Conservation (phyloP, 2,113 vertebrate species). For the Serilophus lunatus region DNA sequence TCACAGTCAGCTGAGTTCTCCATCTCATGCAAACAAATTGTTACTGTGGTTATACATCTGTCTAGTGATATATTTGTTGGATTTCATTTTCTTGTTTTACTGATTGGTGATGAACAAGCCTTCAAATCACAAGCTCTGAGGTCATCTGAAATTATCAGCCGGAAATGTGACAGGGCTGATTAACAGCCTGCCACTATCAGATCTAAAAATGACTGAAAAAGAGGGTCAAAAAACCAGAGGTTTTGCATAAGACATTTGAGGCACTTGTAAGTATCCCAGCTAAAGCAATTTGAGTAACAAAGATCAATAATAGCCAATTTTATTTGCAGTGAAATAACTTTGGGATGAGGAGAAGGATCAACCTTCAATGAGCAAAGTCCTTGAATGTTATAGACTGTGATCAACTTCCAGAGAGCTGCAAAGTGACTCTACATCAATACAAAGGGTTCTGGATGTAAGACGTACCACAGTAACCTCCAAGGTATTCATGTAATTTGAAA, state of each 20-base stretch:
- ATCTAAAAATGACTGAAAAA: background rate
- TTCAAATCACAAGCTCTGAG: background rate
- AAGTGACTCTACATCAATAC: rapidly evolving
- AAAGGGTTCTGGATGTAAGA: background rate
- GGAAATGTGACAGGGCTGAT: background rate
- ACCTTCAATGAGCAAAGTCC: background rate
- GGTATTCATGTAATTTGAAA: rapidly evolving
- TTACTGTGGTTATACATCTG: background rate
- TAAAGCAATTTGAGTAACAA: background rate
- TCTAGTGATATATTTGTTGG: background rate
- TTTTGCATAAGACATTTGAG: background rate
- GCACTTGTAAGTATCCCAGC: background rate
- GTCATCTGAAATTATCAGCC: background rate
- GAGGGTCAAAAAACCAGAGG: background rate
- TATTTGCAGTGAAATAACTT: background rate
- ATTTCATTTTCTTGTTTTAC: background rate
- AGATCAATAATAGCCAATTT: background rate
- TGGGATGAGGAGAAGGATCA: background rate
- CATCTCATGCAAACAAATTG: background rate
- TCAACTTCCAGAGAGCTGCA: background rate
- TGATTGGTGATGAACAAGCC: background rate
- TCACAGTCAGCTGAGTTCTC: background rate
- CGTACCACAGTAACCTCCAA: background rate
- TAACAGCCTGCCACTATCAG: background rate
- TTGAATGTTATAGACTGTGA: background rate